Percentiles rank a stretch among this genome's conserved stretches.
These are phyloP conservation scores for Neotoma lepida DNA, from an alignment of 2,113 vertebrate species.

Conservation along the genomic window DNA sequence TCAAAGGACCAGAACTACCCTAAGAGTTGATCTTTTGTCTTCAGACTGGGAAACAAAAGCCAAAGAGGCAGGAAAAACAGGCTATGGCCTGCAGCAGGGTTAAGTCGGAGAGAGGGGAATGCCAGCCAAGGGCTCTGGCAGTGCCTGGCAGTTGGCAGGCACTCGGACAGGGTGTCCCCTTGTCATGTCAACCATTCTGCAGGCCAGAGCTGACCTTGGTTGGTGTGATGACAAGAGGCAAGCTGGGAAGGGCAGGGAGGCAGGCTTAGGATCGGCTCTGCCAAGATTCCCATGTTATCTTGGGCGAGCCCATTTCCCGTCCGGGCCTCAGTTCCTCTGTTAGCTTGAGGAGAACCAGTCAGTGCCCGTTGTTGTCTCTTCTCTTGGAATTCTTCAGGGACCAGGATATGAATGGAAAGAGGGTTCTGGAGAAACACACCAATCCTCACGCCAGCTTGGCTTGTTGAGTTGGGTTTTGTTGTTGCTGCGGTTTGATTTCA, in stretches of 20 bases:
- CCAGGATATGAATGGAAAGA: not conserved
- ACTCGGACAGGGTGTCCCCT: not conserved
- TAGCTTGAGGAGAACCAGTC: not conserved
- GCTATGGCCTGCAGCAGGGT: not conserved
- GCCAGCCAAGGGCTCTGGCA: not conserved
- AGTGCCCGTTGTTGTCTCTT: not conserved
- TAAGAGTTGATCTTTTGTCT: slow-evolving; percentile 65
- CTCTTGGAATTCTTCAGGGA: not conserved
- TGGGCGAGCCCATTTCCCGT: slow-evolving; percentile 55
- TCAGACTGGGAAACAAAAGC: slow-evolving; percentile 12
- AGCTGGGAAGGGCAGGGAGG: not conserved
- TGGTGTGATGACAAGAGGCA: slow-evolving; percentile 6
- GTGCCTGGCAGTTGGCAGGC: not conserved
- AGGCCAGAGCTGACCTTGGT: not conserved
- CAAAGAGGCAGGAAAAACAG: not conserved
- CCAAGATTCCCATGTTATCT: slow-evolving; percentile 64
- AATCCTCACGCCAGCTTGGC: not conserved
- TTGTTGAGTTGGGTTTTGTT: not conserved
- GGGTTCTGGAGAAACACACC: not conserved
- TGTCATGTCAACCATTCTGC: not conserved
- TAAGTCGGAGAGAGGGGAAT: not conserved
- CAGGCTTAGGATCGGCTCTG: not conserved
- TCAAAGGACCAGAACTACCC: slow-evolving; percentile 64
- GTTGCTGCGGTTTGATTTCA: not conserved
- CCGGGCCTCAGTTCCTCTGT: not conserved